A percentile compares a stretch with the other conserved stretches of the same genome.
Conservation (phyloP, 1,140 invertebrate genomes). For the Pissodes strobi region DNA sequence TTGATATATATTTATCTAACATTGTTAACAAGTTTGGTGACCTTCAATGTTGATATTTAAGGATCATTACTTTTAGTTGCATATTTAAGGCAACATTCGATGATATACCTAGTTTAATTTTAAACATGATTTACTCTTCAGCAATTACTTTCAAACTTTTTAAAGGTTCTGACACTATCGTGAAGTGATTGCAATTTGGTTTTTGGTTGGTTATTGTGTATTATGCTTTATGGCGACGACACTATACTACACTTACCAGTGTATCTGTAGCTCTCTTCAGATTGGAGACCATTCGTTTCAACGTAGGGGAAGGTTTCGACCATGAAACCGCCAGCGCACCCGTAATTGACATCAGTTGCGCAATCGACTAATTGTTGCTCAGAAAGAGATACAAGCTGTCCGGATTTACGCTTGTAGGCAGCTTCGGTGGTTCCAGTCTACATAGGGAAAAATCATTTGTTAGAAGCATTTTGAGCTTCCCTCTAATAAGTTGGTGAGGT, state of each 20-base stretch:
- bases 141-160: conserved; percentile 46
- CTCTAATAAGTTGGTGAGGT: not conserved
- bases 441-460: not conserved
- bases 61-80: too few relatives aligned
- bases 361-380: conserved; percentile 42
- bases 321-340: conserved; percentile 33
- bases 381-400: conserved; percentile 55
- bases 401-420: conserved; percentile 86
- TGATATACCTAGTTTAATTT: too few relatives aligned
- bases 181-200: too few relatives aligned
- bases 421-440: conserved; percentile 93
- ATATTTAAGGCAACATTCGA: too few relatives aligned
- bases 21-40: too few relatives aligned
- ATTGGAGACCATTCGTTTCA: conserved; percentile 58
- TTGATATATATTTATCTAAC: not conserved
- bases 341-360: conserved; percentile 48
- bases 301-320: conserved; percentile 35
- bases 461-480: not conserved
- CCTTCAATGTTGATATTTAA: not conserved
- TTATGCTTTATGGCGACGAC: too few relatives aligned
- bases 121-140: too few relatives aligned
- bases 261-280: conserved; percentile 36
- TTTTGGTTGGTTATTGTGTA: too few relatives aligned
- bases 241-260: too few relatives aligned
- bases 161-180: too few relatives aligned